phyloP scores from a whole-genome alignment of 2,113 vertebrate species.

The Plecotus auritus region DNA sequence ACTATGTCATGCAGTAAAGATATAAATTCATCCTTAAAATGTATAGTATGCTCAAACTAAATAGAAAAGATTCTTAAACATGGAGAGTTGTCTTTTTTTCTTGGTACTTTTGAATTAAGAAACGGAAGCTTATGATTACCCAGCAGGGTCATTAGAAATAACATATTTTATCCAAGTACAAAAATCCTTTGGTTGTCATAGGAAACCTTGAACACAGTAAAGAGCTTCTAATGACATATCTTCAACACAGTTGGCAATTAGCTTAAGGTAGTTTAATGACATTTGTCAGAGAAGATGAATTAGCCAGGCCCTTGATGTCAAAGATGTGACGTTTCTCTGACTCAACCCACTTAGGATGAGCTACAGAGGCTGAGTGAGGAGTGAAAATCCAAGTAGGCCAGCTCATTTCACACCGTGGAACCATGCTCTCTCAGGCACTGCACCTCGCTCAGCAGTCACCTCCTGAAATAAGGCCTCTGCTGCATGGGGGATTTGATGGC shows the following conservation, averaged over 20 bases:
- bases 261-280: constrained; percentile 4
- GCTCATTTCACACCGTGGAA: not conserved
- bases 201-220: not conserved
- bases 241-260: constrained; percentile 3
- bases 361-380: not conserved
- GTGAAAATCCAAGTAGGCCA: not conserved
- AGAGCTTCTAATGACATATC: not conserved
- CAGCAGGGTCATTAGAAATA: constrained; percentile 2
- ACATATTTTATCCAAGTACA: not conserved
- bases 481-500: not conserved
- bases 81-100: not conserved
- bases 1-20: not conserved
- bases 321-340: not conserved
- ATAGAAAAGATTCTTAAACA: not conserved
- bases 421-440: rapidly evolving
- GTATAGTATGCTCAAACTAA: not conserved
- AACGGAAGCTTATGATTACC: not conserved
- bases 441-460: not conserved
- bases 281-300: constrained; percentile 21
- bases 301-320: not conserved
- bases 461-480: not conserved
- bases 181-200: constrained; percentile 4
- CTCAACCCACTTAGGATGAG: not conserved
- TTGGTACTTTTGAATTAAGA: not conserved
- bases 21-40: constrained; percentile 21